These are phyloP conservation scores for Trachemys scripta DNA, from an alignment of 2,113 vertebrate genomes.

Conservation along the genomic window DNA sequence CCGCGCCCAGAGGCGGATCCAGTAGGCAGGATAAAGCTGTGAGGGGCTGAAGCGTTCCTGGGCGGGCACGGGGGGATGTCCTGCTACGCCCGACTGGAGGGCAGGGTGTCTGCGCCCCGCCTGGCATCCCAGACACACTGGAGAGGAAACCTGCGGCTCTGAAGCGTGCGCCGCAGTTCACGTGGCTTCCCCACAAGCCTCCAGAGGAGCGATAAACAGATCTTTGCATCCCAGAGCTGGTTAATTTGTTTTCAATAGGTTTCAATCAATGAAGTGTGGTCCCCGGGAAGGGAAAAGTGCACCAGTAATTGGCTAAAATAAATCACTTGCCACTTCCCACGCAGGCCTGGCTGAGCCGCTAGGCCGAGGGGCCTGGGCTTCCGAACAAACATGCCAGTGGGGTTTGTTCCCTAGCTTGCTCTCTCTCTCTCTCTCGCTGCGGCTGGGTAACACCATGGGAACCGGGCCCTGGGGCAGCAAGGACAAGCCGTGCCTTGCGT, in stretches of 20 bases:
- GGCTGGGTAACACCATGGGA: background rate
- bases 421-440: background rate
- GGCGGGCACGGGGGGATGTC: no score
- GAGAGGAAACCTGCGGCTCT: background rate
- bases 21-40: background rate
- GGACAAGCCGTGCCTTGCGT: background rate
- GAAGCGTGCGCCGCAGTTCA: background rate
- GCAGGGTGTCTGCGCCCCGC: background rate
- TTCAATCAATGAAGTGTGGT: conserved; percentile 86
- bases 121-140: background rate
- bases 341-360: conserved; percentile 8
- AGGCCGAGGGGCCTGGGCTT: conserved; percentile 40
- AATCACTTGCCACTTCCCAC: conserved; percentile 79
- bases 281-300: conserved; percentile 75
- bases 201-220: conserved; percentile 74
- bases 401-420: background rate
- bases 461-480: background rate
- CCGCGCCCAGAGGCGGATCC: background rate
- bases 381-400: conserved; percentile 21
- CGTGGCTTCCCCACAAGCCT: background rate
- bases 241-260: conserved; percentile 91
- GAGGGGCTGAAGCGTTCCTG: no score
- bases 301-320: conserved; percentile 85
- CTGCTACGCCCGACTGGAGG: background rate
- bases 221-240: conserved; percentile 74